Evolutionary conservation across 2,113 vertebrate genomes (phyloP), one percentile per base, ranked within the genome.

Genomic region (Anhinga rufa): DNA sequence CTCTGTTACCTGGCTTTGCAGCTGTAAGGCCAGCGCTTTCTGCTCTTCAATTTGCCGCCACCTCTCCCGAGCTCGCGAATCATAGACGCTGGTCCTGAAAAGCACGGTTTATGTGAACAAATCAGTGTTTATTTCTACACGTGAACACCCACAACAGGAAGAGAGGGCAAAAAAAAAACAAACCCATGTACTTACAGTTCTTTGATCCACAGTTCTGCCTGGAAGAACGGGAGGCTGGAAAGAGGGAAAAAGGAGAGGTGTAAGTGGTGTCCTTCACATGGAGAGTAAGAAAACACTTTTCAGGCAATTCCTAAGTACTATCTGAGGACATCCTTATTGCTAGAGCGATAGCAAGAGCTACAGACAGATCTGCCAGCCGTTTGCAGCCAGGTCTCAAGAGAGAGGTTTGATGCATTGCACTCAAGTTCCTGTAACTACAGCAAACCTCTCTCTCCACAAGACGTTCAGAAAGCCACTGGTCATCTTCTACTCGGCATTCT

Each of bases 151-250:
- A 6, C 0, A 2, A 9, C 4, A 11, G 17, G 20, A 32, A 52
- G 77, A 52, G 1, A 3, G 21, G 49, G 8, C 44, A 6, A 20
- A 72, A 52, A 80, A 44, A 31, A 87, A 42, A 18, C 48, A 18
- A n/a, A n/a, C n/a, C 44, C 46, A 17, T 28, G 28, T 42, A 98
- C 99, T 99, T 97, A 99, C 99, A 99, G 95, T 97, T 99, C 99
- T 98, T 99, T 99, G 97, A 99, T 99, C 99, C 99, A 99, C 15
- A 99, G 96, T 60, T 99, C 99, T 1, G 99, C 98, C 88, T 99
- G 98, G 97, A 99, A 99, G 96, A 98, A 99, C 3, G 98, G 98
- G 82, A 97, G 93, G 74, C 99, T 99, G 86, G 36, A 88, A 90
- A 77, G 9, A 5, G 74, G 34, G 36, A 76, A 75, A 89, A 46